Conservation (phyloP, 2,888 invertebrate genomes). For the Alloplasta piceator region DNA sequence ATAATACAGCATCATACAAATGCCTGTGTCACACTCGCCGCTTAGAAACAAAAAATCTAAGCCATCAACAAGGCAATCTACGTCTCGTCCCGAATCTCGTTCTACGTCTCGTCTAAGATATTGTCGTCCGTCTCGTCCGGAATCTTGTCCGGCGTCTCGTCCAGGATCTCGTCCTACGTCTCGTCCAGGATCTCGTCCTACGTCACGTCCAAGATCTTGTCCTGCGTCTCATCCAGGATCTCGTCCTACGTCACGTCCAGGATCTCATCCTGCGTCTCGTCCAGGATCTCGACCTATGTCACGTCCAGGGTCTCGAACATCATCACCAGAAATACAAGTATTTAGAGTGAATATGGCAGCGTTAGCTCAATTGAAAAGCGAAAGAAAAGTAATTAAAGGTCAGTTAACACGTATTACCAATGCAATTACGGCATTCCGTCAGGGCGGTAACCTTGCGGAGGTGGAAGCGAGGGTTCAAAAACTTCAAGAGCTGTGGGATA, state of each 20-base stretch:
- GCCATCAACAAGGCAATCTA: neutral
- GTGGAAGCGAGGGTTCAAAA: conserved; percentile 21
- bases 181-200: too few species aligned
- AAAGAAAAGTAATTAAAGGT: conserved; percentile 14
- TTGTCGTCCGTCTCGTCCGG: neutral
- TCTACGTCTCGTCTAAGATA: too few species aligned
- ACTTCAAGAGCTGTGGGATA: conserved; percentile 23
- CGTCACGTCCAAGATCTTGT: neutral
- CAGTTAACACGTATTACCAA: conserved; percentile 24
- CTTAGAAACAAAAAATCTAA: neutral
- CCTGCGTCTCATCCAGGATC: neutral
- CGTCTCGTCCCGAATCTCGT: neutral
- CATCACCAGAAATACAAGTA: neutral
- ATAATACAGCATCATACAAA: neutral
- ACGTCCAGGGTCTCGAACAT: conserved; percentile 1
- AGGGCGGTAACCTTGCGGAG: conserved; percentile 2
- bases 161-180: neutral
- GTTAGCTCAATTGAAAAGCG: conserved; percentile 1
- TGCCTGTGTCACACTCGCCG: neutral
- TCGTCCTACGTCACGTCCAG: neutral
- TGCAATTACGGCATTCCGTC: neutral
- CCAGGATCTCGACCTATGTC: neutral
- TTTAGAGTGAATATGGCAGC: neutral
- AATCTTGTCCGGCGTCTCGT: neutral
- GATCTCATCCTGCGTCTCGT: neutral